Evolutionary conservation across 1,140 invertebrate species (phyloP), one percentile per base, ranked within the genome.

Genomic region (Triops longicaudatus): DNA sequence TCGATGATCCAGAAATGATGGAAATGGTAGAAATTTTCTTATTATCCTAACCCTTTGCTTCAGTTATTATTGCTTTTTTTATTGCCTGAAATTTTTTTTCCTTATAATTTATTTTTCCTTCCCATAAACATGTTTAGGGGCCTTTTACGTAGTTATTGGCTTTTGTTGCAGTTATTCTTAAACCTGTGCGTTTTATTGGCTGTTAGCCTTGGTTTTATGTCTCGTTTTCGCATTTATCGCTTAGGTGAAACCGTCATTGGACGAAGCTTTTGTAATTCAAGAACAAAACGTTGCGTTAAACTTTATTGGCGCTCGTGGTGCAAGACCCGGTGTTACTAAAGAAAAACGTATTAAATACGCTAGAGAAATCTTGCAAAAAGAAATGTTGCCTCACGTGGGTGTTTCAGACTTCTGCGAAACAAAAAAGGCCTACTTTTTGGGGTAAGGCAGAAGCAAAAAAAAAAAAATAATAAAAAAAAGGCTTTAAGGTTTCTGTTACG

Each of bases 1-100:
- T 98, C 86, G 94, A 98, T 85, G 97, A 99, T 86, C 96, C 95
- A 28, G 97, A 99, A 88, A 98, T 99, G 96, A 99, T 99, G 96
- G 98, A 99, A 89, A 98, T 99, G 96, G 96, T 63, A 1, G 14
- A 63, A 63, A 6, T 74, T 42, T 72, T 37, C 71, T 10, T 63
- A 17, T 14, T 26, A 41, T 63, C 6, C 50, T 17, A 22, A 17
- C 17, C 14, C 14, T 63, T 17, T 63, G 28, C 50, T 28, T 22
- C 22, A 63, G 73, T 77, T 77, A 42, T 27, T 74, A 31, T 79
- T 79, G 11, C 72, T 44, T 41, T 41, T 72, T 72, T 76, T 76
- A 76, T 77, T 76, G 31, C 12, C 17, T 44, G 1, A 9, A 26
- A 22, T 37, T 72, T 44, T 75, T 1, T 78, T 17, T 80, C 1